Conservation (phyloP, 2,797 vertebrate species). For the Perodicticus potto region DNA sequence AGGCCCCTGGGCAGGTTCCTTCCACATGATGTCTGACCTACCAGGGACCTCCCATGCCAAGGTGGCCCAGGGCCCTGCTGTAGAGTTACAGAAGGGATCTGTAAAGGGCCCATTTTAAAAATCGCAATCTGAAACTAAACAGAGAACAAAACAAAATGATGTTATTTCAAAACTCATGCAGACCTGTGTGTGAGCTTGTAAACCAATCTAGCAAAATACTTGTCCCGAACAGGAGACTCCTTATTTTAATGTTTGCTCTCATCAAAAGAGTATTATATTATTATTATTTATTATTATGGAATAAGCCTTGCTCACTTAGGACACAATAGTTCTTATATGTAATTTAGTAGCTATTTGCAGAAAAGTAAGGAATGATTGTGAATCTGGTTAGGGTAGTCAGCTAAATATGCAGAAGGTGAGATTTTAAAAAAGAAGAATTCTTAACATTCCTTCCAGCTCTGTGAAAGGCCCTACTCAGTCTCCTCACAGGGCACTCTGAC, state of each 20-base stretch:
- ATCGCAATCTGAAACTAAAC: conserved; percentile 11
- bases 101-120: neutral
- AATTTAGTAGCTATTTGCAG: conserved; percentile 38
- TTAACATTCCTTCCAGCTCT: conserved; percentile 57
- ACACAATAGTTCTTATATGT: neutral
- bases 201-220: neutral
- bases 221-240: neutral
- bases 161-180: neutral
- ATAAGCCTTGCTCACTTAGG: neutral
- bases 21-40: neutral
- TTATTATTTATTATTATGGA: neutral
- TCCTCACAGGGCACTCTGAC: neutral
- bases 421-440: neutral
- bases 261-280: conserved; percentile 10
- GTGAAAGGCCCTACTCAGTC: conserved; percentile 44
- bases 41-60: neutral
- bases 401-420: conserved; percentile 15
- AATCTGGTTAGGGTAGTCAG: neutral
- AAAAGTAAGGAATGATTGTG: conserved; percentile 51
- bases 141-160: neutral
- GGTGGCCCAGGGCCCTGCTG: neutral
- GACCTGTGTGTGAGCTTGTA: neutral
- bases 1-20: neutral
- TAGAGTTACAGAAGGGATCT: neutral
- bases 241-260: neutral